These are phyloP conservation scores for Callyntrura guangdongensis DNA, from an alignment of 2,888 invertebrate species.

Conservation along the genomic window DNA sequence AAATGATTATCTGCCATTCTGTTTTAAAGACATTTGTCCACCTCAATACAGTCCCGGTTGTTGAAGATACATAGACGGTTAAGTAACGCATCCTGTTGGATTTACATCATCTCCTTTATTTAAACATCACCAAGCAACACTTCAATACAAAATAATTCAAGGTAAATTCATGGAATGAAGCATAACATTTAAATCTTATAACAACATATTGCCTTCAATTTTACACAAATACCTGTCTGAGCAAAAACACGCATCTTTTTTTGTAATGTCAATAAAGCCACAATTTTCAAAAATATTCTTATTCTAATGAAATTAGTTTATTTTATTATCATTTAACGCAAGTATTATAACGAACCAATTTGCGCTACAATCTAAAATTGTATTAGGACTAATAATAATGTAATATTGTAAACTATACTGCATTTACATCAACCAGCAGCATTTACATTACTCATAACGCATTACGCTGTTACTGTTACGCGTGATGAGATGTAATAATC, in stretches of 20 bases:
- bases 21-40: slow-evolving; percentile 75
- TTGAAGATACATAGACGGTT: neutral
- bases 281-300: slow-evolving; percentile 7
- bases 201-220: slow-evolving; percentile 26
- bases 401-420: slow-evolving; percentile 9
- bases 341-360: neutral
- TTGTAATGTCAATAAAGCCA: slow-evolving; percentile 50
- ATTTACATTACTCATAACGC: slow-evolving; percentile 10
- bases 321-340: neutral
- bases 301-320: slow-evolving; percentile 21
- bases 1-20: slow-evolving; percentile 79
- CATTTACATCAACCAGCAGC: neutral
- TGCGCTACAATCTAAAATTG: slow-evolving; percentile 2
- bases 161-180: slow-evolving; percentile 46
- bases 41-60: neutral
- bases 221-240: slow-evolving; percentile 42
- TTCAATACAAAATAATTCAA: slow-evolving; percentile 62
- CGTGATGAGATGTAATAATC: slow-evolving; percentile 22
- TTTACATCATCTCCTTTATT: slow-evolving; percentile 28
- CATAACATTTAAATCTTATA: slow-evolving; percentile 10
- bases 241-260: slow-evolving; percentile 25
- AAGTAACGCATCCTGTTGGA: neutral
- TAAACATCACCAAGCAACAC: slow-evolving; percentile 49
- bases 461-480: neutral
- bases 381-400: neutral